Conservation (phyloP, 2,113 vertebrate genomes). For the Tragelaphus buxtoni region DNA sequence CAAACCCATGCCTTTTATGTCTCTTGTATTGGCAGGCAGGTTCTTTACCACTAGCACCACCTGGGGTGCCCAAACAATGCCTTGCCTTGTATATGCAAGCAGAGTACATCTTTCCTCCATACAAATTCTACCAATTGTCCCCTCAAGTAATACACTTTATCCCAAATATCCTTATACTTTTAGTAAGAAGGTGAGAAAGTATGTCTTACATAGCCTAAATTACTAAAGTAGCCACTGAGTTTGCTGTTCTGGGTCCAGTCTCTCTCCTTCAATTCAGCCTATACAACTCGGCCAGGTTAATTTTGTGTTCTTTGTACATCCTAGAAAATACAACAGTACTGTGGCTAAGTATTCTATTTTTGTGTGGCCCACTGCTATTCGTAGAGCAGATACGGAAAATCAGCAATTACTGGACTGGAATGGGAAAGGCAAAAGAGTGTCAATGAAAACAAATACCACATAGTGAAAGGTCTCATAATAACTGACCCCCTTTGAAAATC, state of each 20-base stretch:
- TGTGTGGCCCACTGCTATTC: neutral
- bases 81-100: neutral
- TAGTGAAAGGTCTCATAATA: neutral
- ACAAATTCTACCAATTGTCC: neutral
- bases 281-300: neutral
- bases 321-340: neutral
- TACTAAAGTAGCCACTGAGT: neutral
- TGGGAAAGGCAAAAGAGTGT: neutral
- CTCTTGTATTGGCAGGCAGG: neutral
- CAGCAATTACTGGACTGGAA: neutral
- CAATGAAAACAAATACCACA: neutral
- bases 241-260: neutral
- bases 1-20: accelerated
- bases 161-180: neutral
- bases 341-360: neutral
- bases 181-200: neutral
- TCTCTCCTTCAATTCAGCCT: neutral
- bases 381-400: neutral
- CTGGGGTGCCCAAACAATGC: neutral
- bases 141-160: neutral
- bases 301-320: neutral
- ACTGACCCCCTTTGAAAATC: neutral
- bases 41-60: neutral
- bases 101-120: neutral
- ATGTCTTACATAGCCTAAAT: neutral